These are phyloP conservation scores for Cherax quadricarinatus DNA, from an alignment of 1,140 invertebrate genomes.

Conservation along the genomic window DNA sequence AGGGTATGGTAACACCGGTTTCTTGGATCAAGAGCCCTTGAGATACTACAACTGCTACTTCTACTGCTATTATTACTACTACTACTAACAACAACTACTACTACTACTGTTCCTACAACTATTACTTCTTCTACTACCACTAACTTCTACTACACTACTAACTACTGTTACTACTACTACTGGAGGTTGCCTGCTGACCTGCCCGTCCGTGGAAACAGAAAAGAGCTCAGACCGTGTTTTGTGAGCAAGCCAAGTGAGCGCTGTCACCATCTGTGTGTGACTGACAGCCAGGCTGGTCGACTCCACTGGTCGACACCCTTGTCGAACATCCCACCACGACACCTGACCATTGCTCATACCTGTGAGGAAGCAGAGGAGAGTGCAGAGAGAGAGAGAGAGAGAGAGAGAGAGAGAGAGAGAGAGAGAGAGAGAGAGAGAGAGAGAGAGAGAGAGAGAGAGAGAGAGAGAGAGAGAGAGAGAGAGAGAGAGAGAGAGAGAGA, in stretches of 20 bases:
- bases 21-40: too few relatives aligned
- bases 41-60: too few relatives aligned
- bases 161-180: too few relatives aligned
- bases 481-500: too few relatives aligned
- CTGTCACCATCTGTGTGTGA: conserved; percentile 87
- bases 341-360: conserved; percentile 75
- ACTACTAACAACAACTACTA: too few relatives aligned
- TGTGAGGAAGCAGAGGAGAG: background rate
- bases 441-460: background rate
- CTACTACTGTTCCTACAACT: too few relatives aligned
- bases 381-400: background rate
- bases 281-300: conserved; percentile 83
- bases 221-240: conserved; percentile 94
- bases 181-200: conserved; percentile 78
- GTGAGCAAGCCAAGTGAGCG: conserved; percentile 89
- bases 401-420: background rate
- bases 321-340: conserved; percentile 88
- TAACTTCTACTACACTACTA: too few relatives aligned
- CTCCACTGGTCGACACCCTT: conserved; percentile 83
- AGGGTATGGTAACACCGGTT: too few relatives aligned
- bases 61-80: too few relatives aligned
- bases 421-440: conserved; percentile 22
- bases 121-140: too few relatives aligned
- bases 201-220: conserved; percentile 91
- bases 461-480: too few relatives aligned